Percentiles rank a stretch among this genome's conserved stretches.
These are phyloP conservation scores for Epinotia demarniana DNA, from an alignment of 2,888 invertebrate species.

Conservation along the genomic window DNA sequence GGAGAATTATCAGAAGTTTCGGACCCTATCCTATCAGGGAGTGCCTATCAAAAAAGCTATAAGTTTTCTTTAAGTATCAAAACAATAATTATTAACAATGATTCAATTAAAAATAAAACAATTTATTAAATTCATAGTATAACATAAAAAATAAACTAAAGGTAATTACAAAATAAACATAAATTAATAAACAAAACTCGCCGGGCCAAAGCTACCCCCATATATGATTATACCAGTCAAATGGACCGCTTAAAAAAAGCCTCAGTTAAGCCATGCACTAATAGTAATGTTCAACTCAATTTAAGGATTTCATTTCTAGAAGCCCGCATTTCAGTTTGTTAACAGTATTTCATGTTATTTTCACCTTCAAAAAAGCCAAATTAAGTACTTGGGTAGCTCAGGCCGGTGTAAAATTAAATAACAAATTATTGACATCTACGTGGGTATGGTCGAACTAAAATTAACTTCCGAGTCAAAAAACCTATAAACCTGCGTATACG, in stretches of 20 bases:
- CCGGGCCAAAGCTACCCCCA: conserved; percentile 53
- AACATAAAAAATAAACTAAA: conserved; percentile 64
- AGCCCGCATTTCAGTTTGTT: conserved; percentile 17
- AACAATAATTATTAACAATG: conserved; percentile 17
- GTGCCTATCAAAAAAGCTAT: background rate
- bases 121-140: conserved; percentile 66
- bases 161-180: conserved; percentile 64
- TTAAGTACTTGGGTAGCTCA: background rate
- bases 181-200: conserved; percentile 65
- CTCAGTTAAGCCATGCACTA: background rate
- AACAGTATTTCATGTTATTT: conserved; percentile 24
- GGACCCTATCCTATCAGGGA: background rate
- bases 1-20: background rate
- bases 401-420: conserved; percentile 36
- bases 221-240: conserved; percentile 6
- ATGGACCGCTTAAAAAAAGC: conserved; percentile 15
- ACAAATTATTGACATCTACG: conserved; percentile 24
- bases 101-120: conserved; percentile 58
- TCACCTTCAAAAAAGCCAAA: conserved; percentile 6
- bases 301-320: conserved; percentile 28
- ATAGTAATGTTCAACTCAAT: conserved; percentile 5
- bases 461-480: conserved; percentile 24
- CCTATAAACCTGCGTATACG: background rate
- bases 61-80: background rate
- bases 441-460: conserved; percentile 27